Base-by-base conservation (phyloP, 2,888 invertebrate genomes). In the Aphodius sticticus region DNA sequence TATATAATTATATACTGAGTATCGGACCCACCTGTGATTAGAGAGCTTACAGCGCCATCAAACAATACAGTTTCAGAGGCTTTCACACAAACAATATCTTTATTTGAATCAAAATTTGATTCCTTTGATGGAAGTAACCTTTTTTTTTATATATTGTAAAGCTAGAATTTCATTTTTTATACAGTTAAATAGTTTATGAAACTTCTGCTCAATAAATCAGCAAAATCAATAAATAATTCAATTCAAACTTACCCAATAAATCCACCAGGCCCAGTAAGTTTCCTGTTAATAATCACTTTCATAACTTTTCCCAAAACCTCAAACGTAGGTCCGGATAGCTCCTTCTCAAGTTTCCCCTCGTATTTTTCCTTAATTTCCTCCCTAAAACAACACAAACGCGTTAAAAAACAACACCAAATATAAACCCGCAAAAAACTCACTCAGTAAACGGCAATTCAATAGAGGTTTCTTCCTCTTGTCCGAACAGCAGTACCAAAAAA, bases 221-320 rank as follows among this genome's bases (percentile, higher is more conserved):
- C 26, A 26, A 26, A 26, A 26, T 26, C 3, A 3, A 26, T 26
- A 26, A 26, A 26, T 26, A 2, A 70, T 53, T 71, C n/a, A 76
- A 15, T 37, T 76, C 53, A 76, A 76, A 85, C 88, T 88, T 91
- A 97, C 97, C 98, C 98, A 82, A 95, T 92, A 89, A 99, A 99
- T 83, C 93, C 94, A 74, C 98, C 98, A 2, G 98, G 98, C 0
- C 97, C 96, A 0, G 98, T 99, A 69, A 99, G 94, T 89, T 99
- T 97, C 82, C 98, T 93, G 83, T 96, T 97, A 72, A 98, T 96
- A 81, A 99, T 94, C 14, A 96, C 96, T 88, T 99, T 99, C 96
- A 99, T 99, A 36, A 99, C 95, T 89, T 96, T 96, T 14, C 98
- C 97, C 81, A 99, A 92, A 1, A 99, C 96, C 90, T 99, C 99